Evolutionary conservation across 2,113 vertebrate species (phyloP), one percentile per base, ranked within the genome.

Genomic region (Spea bombifrons): DNA sequence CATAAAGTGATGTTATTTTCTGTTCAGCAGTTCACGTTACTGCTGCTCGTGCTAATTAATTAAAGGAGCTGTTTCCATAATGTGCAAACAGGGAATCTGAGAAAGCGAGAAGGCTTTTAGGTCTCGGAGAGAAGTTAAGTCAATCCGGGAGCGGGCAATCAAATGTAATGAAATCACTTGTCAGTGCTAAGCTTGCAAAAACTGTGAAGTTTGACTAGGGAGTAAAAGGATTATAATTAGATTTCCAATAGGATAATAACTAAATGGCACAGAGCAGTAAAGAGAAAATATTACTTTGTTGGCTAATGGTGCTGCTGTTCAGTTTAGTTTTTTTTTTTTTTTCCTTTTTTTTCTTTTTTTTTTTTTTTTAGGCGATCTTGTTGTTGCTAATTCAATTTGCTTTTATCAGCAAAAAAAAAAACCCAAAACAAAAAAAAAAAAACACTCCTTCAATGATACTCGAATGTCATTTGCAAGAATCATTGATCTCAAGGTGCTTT

Each of bases 111-210:
- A 88, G 88, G 91, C 90, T 93, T 94, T 92, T 92, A 94, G 91
- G 86, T 91, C 88, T 90, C 81, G 30, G 83, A 90, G 88, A 89
- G 90, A 91, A 91, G 93, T 91, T 86, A 87, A 93, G 87, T 91
- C 91, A 90, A 87, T 92, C 90, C 92, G 89, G 88, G 89, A 81
- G 48, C 81, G 72, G 89, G 91, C 91, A 94, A 95, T 94, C 92
- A 95, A 95, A 95, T 89, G 87, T 94, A 94, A 94, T 95, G 92
- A 94, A 94, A 94, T 94, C 93, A 93, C 91, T 92, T 94, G 93
- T 95, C 93, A 93, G 90, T 94, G 92, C 94, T 94, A 94, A 91
- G 92, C 93, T 94, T 94, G 93, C 92, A 95, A 92, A 93, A 95
- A 94, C 90, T 90, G 91, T 92, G 90, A 94, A 94, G 92, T 94